These are phyloP conservation scores for Antheraea assamensis DNA, from an alignment of 2,888 invertebrate genomes.

Conservation along the genomic window DNA sequence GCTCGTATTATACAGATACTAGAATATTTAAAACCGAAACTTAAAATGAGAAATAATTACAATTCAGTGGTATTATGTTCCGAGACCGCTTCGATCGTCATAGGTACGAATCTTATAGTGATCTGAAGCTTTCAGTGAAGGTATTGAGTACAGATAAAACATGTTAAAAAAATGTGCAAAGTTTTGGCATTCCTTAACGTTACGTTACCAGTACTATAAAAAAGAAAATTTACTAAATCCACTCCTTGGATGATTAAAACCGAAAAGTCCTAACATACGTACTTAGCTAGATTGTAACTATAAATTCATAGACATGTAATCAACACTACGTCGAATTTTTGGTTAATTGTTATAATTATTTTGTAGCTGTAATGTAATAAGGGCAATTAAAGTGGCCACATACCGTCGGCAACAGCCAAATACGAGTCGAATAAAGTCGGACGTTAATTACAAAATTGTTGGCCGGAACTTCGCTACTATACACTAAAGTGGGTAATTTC, in stretches of 20 bases:
- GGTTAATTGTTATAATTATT: constrained; percentile 15
- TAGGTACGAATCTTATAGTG: too few relatives aligned
- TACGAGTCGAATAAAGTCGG: constrained; percentile 9
- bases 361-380: constrained; percentile 3
- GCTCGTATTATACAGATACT: too few relatives aligned
- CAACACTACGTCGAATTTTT: not conserved
- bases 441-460: constrained; percentile 8
- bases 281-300: not conserved
- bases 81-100: too few relatives aligned
- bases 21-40: too few relatives aligned
- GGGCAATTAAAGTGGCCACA: constrained; percentile 11
- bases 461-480: constrained; percentile 15
- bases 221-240: not conserved
- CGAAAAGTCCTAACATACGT: not conserved
- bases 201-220: not conserved
- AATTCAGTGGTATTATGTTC: too few relatives aligned
- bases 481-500: constrained; percentile 8
- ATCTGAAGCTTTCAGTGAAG: too few relatives aligned
- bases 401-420: constrained; percentile 14
- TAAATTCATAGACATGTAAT: not conserved
- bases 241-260: not conserved
- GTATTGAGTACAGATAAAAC: too few relatives aligned
- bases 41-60: too few relatives aligned
- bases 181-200: too few relatives aligned
- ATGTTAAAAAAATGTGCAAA: too few relatives aligned